Percentiles rank a stretch among this genome's conserved stretches.
Evolutionary conservation across 2,113 vertebrate species (phyloP).

Genomic region (Dasyornis broadbenti): DNA sequence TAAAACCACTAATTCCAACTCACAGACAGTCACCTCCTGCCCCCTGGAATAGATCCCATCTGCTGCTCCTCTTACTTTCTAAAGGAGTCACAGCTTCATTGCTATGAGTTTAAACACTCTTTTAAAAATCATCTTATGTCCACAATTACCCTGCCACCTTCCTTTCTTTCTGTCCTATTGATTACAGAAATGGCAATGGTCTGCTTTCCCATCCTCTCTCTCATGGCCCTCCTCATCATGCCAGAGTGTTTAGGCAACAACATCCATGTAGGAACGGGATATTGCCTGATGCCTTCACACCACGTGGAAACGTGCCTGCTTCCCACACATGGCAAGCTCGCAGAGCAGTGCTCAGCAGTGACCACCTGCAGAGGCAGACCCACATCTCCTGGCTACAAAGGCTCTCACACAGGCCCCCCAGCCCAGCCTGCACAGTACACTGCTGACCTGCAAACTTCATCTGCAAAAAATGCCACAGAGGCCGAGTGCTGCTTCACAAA

Average conservation of each 20-base stretch:
- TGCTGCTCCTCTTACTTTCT: background rate
- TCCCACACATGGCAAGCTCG: accelerated
- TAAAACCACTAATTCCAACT: constrained; percentile 11
- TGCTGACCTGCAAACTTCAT: background rate
- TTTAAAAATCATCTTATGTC: background rate
- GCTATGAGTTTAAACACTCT: background rate
- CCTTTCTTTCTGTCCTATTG: background rate
- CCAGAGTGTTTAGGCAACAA: background rate
- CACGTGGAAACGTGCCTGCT: accelerated
- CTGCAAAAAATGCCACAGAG: background rate
- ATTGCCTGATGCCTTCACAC: background rate
- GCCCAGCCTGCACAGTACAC: no score
- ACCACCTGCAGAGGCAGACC: accelerated
- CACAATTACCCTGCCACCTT: background rate
- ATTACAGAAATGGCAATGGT: background rate
- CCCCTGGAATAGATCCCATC: background rate
- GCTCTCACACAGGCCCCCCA: accelerated
- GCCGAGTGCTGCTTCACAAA: accelerated
- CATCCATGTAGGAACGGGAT: accelerated
- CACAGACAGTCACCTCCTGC: background rate
- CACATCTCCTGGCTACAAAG: background rate
- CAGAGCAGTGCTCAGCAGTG: accelerated
- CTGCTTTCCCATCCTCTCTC: background rate
- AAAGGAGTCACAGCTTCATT: background rate
- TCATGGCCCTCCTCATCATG: background rate